Evolutionary conservation across 1,140 invertebrate genomes (phyloP).

Genomic region (Calliopsis andreniformis): DNA sequence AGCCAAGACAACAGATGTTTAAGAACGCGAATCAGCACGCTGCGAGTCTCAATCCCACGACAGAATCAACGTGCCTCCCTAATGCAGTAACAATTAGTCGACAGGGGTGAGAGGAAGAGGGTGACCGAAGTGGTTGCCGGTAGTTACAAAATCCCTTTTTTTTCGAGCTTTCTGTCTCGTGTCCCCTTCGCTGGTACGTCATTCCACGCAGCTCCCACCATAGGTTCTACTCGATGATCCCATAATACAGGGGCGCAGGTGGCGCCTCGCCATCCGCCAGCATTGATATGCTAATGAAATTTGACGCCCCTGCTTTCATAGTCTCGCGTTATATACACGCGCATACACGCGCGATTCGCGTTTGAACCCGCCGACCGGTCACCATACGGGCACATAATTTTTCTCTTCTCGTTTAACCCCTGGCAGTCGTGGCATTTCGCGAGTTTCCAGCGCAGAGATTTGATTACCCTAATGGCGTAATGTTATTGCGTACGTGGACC

Average conservation of each 20-base stretch:
- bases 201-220: constrained; percentile 42
- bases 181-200: constrained; percentile 41
- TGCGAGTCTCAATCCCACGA: neutral
- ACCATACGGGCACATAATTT: constrained; percentile 66
- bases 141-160: constrained; percentile 46
- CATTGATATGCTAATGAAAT: constrained; percentile 83
- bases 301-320: constrained; percentile 78
- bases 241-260: constrained; percentile 80
- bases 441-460: constrained; percentile 66
- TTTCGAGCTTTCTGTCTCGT: constrained; percentile 22
- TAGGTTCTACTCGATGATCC: constrained; percentile 73
- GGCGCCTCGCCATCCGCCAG: constrained; percentile 79
- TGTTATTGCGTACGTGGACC: constrained; percentile 11
- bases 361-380: constrained; percentile 21
- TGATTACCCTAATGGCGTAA: constrained; percentile 77
- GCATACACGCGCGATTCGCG: constrained; percentile 13
- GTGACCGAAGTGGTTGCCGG: constrained; percentile 8
- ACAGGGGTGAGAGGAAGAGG: constrained; percentile 16
- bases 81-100: constrained; percentile 52
- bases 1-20: neutral
- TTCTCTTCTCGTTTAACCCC: constrained; percentile 75
- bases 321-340: constrained; percentile 24
- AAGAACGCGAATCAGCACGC: neutral
- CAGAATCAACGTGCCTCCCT: constrained; percentile 19
- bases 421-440: constrained; percentile 36